Percentiles rank a stretch among this genome's conserved stretches.
Conservation (phyloP, 2,113 vertebrate genomes). For the Tragulus kanchil region DNA sequence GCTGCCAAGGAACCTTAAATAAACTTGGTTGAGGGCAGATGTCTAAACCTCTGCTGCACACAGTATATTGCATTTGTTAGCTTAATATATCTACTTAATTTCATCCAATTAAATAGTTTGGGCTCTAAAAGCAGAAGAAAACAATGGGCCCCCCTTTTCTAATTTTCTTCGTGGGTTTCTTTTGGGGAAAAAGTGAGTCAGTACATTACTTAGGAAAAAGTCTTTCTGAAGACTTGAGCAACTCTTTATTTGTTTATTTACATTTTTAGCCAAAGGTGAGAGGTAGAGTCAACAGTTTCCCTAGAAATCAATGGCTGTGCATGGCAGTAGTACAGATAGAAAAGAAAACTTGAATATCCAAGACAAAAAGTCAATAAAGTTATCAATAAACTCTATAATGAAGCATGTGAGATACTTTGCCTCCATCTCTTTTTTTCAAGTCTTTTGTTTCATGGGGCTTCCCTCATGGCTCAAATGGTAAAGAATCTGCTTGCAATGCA, state of each 20-base stretch:
- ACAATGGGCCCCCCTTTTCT: neutral
- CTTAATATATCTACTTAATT: constrained; percentile 71
- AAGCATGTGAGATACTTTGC: neutral
- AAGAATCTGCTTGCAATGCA: no score
- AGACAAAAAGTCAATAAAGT: neutral
- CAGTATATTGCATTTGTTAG: neutral
- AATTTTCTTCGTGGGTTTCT: constrained; percentile 33
- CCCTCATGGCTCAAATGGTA: no score
- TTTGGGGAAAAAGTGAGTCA: constrained; percentile 73
- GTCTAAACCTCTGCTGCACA: neutral
- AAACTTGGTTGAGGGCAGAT: constrained; percentile 71
- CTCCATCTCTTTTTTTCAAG: neutral
- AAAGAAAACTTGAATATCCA: neutral
- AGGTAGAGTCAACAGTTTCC: constrained; percentile 50
- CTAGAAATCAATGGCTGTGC: neutral
- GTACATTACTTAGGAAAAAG: constrained; percentile 63
- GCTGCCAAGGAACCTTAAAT: constrained; percentile 86
- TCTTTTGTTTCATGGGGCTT: no score
- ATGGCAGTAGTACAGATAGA: no score
- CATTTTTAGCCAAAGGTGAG: constrained; percentile 76
- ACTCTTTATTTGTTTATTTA: constrained; percentile 64
- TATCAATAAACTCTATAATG: neutral
- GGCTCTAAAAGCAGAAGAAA: constrained; percentile 33
- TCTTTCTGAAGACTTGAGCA: constrained; percentile 53
- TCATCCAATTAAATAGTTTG: constrained; percentile 78